A percentile compares a stretch with the other conserved stretches of the same genome.
phyloP scores from a whole-genome alignment of 2,888 invertebrate species.

The Hydraecia micacea region DNA sequence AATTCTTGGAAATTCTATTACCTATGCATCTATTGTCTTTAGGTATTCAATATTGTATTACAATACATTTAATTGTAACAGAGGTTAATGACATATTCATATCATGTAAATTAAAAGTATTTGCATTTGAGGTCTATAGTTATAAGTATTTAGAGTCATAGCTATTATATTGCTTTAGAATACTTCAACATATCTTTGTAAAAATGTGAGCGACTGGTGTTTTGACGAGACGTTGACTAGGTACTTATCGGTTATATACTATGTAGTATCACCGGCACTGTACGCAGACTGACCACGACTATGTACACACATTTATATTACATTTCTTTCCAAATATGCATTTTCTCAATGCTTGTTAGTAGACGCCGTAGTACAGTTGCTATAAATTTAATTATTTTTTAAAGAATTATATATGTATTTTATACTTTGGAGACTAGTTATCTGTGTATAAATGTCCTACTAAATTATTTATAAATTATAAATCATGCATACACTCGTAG shows the following conservation, averaged over 20 bases:
- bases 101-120: slow-evolving; percentile 90
- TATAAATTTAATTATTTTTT: slow-evolving; percentile 73
- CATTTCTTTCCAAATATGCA: slow-evolving; percentile 85
- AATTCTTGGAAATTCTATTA: slow-evolving; percentile 67
- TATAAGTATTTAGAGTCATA: slow-evolving; percentile 90
- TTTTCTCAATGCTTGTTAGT: slow-evolving; percentile 83
- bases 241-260: slow-evolving; percentile 71
- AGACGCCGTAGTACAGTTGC: slow-evolving; percentile 78
- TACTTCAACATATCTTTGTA: slow-evolving; percentile 90
- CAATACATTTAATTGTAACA: slow-evolving; percentile 83
- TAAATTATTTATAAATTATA: slow-evolving; percentile 88
- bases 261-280: slow-evolving; percentile 77
- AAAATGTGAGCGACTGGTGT: slow-evolving; percentile 85
- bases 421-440: slow-evolving; percentile 81
- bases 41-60: slow-evolving; percentile 80
- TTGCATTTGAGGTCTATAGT: slow-evolving; percentile 91
- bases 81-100: slow-evolving; percentile 90
- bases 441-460: slow-evolving; percentile 86
- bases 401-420: slow-evolving; percentile 76
- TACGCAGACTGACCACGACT: slow-evolving; percentile 82
- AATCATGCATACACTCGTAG: slow-evolving; percentile 90
- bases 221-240: slow-evolving; percentile 72
- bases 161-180: slow-evolving; percentile 90
- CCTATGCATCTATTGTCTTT: slow-evolving; percentile 78
- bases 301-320: slow-evolving; percentile 71